Evolutionary conservation across 2,113 vertebrate species (phyloP), one percentile per base, ranked within the genome.

Genomic region (Fregetta grallaria): DNA sequence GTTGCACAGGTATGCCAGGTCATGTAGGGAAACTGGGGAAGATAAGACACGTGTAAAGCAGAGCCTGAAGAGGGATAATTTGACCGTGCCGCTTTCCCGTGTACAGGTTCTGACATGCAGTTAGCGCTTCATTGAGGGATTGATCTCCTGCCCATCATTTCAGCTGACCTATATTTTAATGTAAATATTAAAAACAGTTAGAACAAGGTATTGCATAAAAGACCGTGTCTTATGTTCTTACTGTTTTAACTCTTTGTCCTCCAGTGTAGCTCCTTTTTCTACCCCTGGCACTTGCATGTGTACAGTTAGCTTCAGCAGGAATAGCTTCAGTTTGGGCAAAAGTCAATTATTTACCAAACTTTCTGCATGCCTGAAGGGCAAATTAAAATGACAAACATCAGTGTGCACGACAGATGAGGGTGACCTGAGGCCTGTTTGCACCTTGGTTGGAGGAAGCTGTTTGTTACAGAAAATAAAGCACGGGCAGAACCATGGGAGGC

Each of bases 141-240:
- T 72, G 42, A n/a, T 86, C 86, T 92, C 47, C 72, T 89, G n/a
- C 73, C 80, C 30, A 21, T 78, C 47, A 1, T 40, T 80, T 32
- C 83, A 83, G 65, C 86, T 92, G 86, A 88, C 52, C 75, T 17
- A 2, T 72, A 67, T 86, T 80, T 92, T 21, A 44, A n/a, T 65
- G 55, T 67, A 44, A 65, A 52, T 53, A 73, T 52, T 88, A 30
- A 63, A 44, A 63, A 30, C 40, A 56, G 7, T 67, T 29, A n/a
- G 49, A 75, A 49, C 23, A 84, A 86, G 61, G 27, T 62, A 36
- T 11, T 80, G 36, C 49, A 45, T 38, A 29, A 66, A 47, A 1
- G 7, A 5, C 10, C 1, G 1, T 3, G 7, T 78, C 42, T 45
- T 45, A 26, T 22, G 9, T 65, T 45, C 32, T 53, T 13, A 1